Conservation (phyloP, 2,888 invertebrate species). For the Eupithecia subfuscata region DNA sequence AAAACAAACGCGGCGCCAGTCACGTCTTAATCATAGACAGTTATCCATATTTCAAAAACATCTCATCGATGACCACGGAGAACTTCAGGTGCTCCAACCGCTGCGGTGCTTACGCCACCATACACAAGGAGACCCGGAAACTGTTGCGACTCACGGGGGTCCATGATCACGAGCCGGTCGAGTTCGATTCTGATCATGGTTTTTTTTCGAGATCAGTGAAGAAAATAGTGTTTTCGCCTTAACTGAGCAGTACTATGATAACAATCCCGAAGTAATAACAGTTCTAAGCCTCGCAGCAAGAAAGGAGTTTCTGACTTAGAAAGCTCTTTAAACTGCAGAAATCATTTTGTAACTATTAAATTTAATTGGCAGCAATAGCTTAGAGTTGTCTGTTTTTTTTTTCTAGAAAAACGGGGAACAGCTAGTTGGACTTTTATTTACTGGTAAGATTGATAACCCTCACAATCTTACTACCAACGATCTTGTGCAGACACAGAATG, state of each 20-base stretch:
- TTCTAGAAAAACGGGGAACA: too few species aligned
- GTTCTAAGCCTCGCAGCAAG: not conserved
- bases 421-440: too few species aligned
- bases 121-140: slow-evolving; percentile 1
- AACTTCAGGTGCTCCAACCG: slow-evolving; percentile 37
- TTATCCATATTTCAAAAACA: slow-evolving; percentile 4
- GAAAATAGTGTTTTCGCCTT: not conserved
- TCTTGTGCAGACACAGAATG: too few species aligned
- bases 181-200: not conserved
- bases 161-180: not conserved
- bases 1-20: not conserved
- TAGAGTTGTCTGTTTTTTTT: too few species aligned
- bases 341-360: not conserved
- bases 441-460: too few species aligned
- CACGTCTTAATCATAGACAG: not conserved
- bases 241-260: not conserved
- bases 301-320: not conserved
- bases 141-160: not conserved
- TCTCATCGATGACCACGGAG: slow-evolving; percentile 12
- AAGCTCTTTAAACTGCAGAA: not conserved
- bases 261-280: not conserved
- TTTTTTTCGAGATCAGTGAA: not conserved
- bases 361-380: too few species aligned
- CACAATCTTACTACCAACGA: too few species aligned
- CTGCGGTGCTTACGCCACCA: slow-evolving; percentile 38